Conservation (phyloP, 2,797 vertebrate genomes). For the Acanthopagrus latus region DNA sequence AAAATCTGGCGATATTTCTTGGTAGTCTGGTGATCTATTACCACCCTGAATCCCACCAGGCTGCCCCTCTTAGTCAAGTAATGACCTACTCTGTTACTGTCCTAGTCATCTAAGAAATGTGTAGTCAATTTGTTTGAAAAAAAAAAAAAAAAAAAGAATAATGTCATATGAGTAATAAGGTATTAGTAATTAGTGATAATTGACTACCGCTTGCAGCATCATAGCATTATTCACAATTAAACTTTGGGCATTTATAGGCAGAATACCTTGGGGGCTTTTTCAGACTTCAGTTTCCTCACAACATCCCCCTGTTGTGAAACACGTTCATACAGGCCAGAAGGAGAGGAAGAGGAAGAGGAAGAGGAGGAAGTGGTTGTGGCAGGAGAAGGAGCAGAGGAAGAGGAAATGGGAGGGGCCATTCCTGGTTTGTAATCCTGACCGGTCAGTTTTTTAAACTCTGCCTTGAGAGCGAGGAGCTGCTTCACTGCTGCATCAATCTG, state of each 20-base stretch:
- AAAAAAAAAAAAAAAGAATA: too few relatives aligned
- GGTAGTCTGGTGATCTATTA: neutral
- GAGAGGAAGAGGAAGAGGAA: slow-evolving; percentile 27
- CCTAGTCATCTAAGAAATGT: neutral
- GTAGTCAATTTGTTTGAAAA: neutral
- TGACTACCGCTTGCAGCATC: neutral
- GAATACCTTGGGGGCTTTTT: slow-evolving; percentile 88
- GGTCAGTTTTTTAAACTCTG: slow-evolving; percentile 89
- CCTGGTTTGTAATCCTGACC: slow-evolving; percentile 91
- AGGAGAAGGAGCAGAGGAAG: slow-evolving; percentile 49
- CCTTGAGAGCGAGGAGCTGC: slow-evolving; percentile 89
- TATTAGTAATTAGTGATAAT: neutral
- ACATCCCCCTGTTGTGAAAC: slow-evolving; percentile 86
- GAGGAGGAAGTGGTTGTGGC: slow-evolving; percentile 32
- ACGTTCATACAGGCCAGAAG: slow-evolving; percentile 73
- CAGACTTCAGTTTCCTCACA: slow-evolving; percentile 87
- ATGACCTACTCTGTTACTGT: too few relatives aligned
- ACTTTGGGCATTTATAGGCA: neutral
- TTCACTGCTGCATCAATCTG: slow-evolving; percentile 89
- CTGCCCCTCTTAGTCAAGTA: too few relatives aligned
- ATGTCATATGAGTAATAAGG: neutral
- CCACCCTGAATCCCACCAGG: neutral
- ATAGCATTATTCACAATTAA: neutral
- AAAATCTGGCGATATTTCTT: neutral
- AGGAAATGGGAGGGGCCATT: slow-evolving; percentile 71